These are phyloP conservation scores for Osedax fenrisi DNA, from an alignment of 2,888 invertebrate genomes.

Conservation along the genomic window DNA sequence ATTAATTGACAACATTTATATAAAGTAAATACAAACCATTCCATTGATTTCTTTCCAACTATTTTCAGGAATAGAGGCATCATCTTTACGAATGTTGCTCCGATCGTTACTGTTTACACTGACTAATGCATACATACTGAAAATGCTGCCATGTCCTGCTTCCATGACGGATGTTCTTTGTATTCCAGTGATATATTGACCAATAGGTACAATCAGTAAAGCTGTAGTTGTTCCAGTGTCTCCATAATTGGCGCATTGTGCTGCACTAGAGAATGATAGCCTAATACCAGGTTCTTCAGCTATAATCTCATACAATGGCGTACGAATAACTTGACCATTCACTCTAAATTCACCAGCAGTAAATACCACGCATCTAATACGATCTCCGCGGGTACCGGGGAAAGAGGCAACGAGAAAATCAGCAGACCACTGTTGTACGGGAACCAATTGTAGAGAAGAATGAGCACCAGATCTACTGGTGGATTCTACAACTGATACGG, in stretches of 20 bases:
- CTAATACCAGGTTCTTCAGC: not conserved
- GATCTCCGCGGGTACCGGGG: not conserved
- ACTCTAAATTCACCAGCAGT: not conserved
- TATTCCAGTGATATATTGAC: not conserved
- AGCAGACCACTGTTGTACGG: not conserved
- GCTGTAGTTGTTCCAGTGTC: not conserved
- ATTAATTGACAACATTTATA: too few relatives aligned
- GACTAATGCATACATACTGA: not conserved
- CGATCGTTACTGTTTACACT: not conserved
- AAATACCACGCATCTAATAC: not conserved
- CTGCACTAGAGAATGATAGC: not conserved
- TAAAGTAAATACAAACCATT: not conserved
- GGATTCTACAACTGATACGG: not conserved
- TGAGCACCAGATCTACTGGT: not conserved
- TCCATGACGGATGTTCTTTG: not conserved
- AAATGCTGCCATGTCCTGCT: not conserved
- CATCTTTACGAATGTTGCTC: not conserved
- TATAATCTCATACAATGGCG: not conserved
- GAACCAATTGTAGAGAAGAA: not conserved
- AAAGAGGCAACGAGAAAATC: not conserved
- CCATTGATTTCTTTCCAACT: not conserved
- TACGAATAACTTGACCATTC: not conserved
- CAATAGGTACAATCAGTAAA: not conserved
- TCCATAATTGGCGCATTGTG: not conserved
- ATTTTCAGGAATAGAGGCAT: not conserved